Percentiles rank a stretch among this genome's conserved stretches.
These are phyloP conservation scores for Erythrocebus patas DNA, from an alignment of 2,113 vertebrate species.

Conservation along the genomic window DNA sequence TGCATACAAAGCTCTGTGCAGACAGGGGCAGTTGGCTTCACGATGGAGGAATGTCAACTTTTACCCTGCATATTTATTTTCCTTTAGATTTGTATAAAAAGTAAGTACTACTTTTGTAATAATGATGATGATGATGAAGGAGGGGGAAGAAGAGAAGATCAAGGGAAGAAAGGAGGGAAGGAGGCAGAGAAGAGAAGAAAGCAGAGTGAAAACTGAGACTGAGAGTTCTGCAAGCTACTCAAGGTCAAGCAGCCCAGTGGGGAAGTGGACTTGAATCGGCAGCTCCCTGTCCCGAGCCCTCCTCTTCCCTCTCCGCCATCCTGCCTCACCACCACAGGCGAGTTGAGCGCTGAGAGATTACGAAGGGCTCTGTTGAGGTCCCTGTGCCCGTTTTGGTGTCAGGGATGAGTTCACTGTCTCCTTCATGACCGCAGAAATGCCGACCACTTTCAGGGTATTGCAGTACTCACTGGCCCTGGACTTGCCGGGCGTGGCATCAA, in stretches of 20 bases:
- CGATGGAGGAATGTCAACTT: fast-evolving
- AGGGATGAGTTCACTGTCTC: too few species aligned
- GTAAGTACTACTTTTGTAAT: background rate
- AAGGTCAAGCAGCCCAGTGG: background rate
- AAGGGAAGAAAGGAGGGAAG: background rate
- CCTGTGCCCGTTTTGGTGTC: background rate
- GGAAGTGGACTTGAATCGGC: background rate
- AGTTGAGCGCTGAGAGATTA: background rate
- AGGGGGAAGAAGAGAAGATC: too few species aligned
- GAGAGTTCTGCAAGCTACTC: background rate
- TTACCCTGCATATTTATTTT: background rate
- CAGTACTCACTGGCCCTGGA: background rate
- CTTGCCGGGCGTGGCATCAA: fast-evolving
- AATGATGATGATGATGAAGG: background rate
- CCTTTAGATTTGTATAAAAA: background rate
- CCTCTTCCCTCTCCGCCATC: fast-evolving
- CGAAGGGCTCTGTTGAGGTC: too few species aligned
- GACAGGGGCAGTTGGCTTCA: background rate
- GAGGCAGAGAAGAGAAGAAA: background rate
- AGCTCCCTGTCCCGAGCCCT: background rate
- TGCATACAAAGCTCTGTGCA: fast-evolving
- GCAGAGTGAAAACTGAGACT: background rate
- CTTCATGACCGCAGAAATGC: fast-evolving
- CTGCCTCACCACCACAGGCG: fast-evolving
- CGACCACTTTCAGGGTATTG: fast-evolving